phyloP scores from a whole-genome alignment of 1,140 invertebrate species.

The Drosophila micromelanica region DNA sequence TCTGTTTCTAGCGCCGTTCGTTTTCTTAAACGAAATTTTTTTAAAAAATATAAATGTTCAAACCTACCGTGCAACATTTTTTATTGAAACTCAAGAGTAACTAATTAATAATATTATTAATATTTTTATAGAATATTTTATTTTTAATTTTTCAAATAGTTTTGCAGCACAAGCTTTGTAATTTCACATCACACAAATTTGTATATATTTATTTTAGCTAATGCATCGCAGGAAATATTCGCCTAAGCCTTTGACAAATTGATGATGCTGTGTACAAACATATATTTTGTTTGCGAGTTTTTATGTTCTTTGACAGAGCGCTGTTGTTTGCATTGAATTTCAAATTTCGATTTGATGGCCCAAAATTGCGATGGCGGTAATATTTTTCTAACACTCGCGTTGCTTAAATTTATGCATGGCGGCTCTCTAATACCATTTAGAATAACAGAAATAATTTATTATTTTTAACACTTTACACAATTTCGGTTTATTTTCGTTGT shows the following conservation, averaged over 20 bases:
- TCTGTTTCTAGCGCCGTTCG: too few relatives aligned
- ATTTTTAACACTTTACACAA: constrained; percentile 83
- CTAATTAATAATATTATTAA: too few relatives aligned
- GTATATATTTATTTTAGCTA: not conserved
- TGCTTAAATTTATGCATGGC: constrained; percentile 76
- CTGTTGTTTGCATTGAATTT: not conserved
- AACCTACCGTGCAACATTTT: too few relatives aligned
- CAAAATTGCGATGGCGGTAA: constrained; percentile 18
- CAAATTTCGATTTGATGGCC: constrained; percentile 29
- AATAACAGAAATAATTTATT: constrained; percentile 82
- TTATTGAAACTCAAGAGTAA: too few relatives aligned
- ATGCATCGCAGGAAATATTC: not conserved
- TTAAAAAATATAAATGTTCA: too few relatives aligned
- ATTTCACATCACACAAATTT: not conserved
- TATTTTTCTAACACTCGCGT: constrained; percentile 59
- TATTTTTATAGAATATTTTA: too few relatives aligned
- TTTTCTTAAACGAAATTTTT: too few relatives aligned
- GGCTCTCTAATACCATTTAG: constrained; percentile 81
- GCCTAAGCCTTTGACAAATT: too few relatives aligned
- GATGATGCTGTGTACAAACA: not conserved
- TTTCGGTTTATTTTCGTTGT: constrained; percentile 50
- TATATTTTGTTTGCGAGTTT: not conserved
- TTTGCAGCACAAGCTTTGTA: not conserved
- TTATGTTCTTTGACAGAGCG: constrained; percentile 2
- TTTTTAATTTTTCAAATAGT: too few relatives aligned